Evolutionary conservation across 2,797 vertebrate species (phyloP), one percentile per base, ranked within the genome.

Genomic region (Carapus acus): DNA sequence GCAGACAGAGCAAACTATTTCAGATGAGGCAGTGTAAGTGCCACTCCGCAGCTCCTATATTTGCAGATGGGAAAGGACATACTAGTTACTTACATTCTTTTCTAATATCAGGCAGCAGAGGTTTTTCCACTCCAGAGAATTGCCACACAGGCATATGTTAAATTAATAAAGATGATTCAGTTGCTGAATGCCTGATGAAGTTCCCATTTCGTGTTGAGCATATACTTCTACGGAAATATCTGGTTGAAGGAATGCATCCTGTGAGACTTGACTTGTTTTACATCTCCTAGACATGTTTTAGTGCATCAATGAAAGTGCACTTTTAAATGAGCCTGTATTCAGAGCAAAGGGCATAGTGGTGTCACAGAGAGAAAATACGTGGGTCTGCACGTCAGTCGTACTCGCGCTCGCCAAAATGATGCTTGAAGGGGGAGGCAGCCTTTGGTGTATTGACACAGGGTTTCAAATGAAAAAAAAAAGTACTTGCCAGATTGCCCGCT

Each of bases 1-100:
- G 74, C 61, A 80, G 83, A 80, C 55, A 49, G 57, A 61, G 71
- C 61, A 80, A 83, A 80, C 75, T 11, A 80, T 83, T 52, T 70
- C 65, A 74, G 42, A 67, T 43, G 48, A 55, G 62, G 65, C 72
- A 70, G 78, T 62, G 49, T 69, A 64, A 66, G 54, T 65, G 74
- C 55, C 34, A 59, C 49, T 63, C 43, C 44, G 51, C 62, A 60
- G 55, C 54, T 65, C 4, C 24, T 27, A 5, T 27, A 18, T 82
- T 78, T 77, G 69, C 58, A 70, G 58, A 69, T 43, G n/a, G 40
- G 50, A 51, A 39, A 66, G 76, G 53, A 40, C 66, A 68, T 49
- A 56, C 31, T n/a, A 58, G 31, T 55, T 29, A 16, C 33, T 16
- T 56, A 42, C n/a, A 15, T 13, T 41, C 19, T 62, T 41, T 50